Base-by-base conservation (phyloP, 2,888 invertebrate genomes). In the Candidula unifasciata region DNA sequence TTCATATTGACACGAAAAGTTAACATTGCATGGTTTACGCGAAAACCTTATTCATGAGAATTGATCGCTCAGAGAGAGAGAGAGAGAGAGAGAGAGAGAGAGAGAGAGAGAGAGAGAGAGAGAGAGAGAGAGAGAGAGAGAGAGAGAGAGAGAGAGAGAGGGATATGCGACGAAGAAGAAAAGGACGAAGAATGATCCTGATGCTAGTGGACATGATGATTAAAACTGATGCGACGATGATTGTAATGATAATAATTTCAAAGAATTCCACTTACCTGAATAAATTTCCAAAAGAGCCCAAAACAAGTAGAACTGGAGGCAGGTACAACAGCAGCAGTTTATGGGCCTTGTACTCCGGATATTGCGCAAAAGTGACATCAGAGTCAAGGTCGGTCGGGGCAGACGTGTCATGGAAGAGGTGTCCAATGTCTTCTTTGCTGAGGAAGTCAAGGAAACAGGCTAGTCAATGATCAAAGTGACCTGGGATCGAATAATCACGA, bases 211-310 rank as follows among this genome's bases (percentile, higher is more conserved):
- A 18, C 5, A 60, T 60, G 60, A 44, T 44, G 44, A 44, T 44
- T 44, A 44, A 10, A 13, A 44, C 13, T 6, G 8, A 10, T 6
- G 13, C 13, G 13, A 44, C 13, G 44, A 44, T 44, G 8, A 60
- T 60, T 13, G 60, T 60, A 21, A n/a, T 60, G 60, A n/a, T 60
- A n/a, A n/a, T 60, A 21, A 60, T 60, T 13, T 18, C 1, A 5
- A 21, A 3, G 60, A 60, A 18, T 13, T 13, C n/a, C 24, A 27
- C 60, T 64, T 57, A 83, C 83, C 83, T 83, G 84, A 93, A 89
- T 33, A 92, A 83, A 82, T 93, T 93, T 24, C 93, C 93, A 60
- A 93, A 88, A 6, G 92, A 92, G 2, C 93, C 93, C n/a, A 93
- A 82, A 13, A 92, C 77, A 35, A 93, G 85, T 18, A 93, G 87